phyloP scores from a whole-genome alignment of 2,888 invertebrate genomes.

The Leptopilina myrica region DNA sequence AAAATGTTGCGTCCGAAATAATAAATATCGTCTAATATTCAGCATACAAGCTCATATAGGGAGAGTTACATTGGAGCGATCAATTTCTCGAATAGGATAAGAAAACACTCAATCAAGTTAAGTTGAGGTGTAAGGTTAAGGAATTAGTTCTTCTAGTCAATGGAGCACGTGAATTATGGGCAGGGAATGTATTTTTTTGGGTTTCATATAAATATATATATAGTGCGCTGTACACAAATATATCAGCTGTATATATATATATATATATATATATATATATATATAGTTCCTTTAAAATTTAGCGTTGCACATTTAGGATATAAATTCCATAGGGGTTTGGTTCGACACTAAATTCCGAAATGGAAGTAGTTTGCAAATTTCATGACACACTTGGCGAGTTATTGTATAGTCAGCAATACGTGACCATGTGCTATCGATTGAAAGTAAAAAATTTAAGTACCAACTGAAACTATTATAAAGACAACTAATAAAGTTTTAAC shows the following conservation, averaged over 20 bases:
- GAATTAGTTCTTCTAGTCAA: slow-evolving; percentile 25
- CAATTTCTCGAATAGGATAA: slow-evolving; percentile 10
- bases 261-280: background rate
- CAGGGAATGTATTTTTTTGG: slow-evolving; percentile 2
- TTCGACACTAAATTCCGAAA: slow-evolving; percentile 11
- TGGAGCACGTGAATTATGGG: slow-evolving; percentile 26
- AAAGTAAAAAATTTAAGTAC: background rate
- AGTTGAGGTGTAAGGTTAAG: slow-evolving; percentile 10
- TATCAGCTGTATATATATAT: slow-evolving; percentile 1
- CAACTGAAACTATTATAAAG: background rate
- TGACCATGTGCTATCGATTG: slow-evolving; percentile 28
- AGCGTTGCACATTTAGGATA: slow-evolving; percentile 5
- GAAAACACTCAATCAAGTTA: slow-evolving; percentile 24
- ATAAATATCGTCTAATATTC: background rate
- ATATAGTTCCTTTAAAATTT: background rate
- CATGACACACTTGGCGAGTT: slow-evolving; percentile 28
- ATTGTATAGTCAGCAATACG: slow-evolving; percentile 38
- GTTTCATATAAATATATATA: background rate
- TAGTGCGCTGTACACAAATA: background rate
- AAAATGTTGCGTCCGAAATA: no score
- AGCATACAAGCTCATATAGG: background rate
- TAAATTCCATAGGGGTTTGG: slow-evolving; percentile 20
- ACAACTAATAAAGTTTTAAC: background rate
- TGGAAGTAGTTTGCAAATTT: slow-evolving; percentile 30
- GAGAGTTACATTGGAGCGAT: slow-evolving; percentile 18